Percentiles rank a stretch among this genome's conserved stretches.
Conservation (phyloP, 1,140 invertebrate species). For the Nephila pilipes region DNA sequence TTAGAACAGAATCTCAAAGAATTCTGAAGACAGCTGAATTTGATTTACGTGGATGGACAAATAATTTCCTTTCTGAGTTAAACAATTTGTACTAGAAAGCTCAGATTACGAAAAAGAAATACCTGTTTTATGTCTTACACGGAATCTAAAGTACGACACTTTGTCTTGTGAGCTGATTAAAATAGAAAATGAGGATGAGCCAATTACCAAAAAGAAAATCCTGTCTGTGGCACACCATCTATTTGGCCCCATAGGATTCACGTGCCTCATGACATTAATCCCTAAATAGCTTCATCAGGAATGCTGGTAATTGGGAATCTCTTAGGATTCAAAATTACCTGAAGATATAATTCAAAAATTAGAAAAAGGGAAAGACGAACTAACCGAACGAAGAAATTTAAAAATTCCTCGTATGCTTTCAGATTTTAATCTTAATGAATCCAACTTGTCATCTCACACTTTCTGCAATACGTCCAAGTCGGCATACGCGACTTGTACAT, state of each 20-base stretch:
- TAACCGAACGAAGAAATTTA: background rate
- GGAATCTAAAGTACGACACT: too few species aligned
- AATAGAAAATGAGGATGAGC: too few species aligned
- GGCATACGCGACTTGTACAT: background rate
- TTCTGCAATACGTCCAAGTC: background rate
- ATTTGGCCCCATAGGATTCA: conserved; percentile 17
- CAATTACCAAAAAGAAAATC: conserved; percentile 26
- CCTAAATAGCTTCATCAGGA: conserved; percentile 10
- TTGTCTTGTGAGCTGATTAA: too few species aligned
- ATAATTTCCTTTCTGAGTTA: too few species aligned
- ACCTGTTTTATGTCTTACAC: too few species aligned
- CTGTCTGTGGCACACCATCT: background rate
- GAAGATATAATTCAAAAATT: background rate
- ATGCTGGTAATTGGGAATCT: conserved; percentile 1
- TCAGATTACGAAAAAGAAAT: too few species aligned
- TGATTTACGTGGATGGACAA: too few species aligned
- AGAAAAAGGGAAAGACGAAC: background rate
- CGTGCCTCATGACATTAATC: background rate
- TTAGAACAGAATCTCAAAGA: too few species aligned
- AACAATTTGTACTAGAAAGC: too few species aligned
- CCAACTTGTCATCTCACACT: background rate
- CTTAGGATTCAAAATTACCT: too few species aligned
- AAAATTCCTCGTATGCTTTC: background rate
- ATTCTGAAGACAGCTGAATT: too few species aligned
- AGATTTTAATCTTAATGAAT: background rate